Evolutionary conservation across 1,140 invertebrate genomes (phyloP).

Genomic region (Hermatobates lingyangjiaoensis): DNA sequence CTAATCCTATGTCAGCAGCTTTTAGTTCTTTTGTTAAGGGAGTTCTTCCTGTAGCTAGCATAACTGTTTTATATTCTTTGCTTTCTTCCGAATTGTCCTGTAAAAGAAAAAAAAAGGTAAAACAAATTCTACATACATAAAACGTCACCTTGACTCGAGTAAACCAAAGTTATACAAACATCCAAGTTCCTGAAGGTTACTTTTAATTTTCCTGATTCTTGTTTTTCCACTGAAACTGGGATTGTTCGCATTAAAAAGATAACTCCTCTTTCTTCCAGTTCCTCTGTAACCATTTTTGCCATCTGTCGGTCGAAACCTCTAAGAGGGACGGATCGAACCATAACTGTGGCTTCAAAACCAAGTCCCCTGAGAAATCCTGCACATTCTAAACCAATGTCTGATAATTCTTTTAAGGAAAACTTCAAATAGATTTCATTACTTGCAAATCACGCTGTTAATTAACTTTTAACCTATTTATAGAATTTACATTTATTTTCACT

Average conservation of each 20-base stretch:
- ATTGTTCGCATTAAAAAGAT: constrained; percentile 64
- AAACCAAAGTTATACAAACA: not conserved
- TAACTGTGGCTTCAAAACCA: constrained; percentile 73
- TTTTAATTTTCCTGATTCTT: constrained; percentile 40
- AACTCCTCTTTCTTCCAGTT: constrained; percentile 71
- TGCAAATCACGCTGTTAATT: too few species aligned
- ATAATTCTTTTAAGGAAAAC: constrained; percentile 16
- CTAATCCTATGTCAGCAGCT: constrained; percentile 44
- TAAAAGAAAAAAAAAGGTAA: constrained; percentile 1
- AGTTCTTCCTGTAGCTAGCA: constrained; percentile 62
- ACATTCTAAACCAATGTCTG: constrained; percentile 71
- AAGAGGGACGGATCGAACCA: constrained; percentile 81
- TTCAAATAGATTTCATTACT: constrained; percentile 5
- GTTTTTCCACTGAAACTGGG: constrained; percentile 55
- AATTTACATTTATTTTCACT: too few species aligned
- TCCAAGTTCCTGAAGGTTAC: constrained; percentile 38
- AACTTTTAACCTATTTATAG: too few species aligned
- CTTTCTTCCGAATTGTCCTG: constrained; percentile 21
- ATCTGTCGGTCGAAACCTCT: constrained; percentile 96
- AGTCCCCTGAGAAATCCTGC: constrained; percentile 83
- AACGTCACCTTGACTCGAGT: not conserved
- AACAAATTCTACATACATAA: not conserved
- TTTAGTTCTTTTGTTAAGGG: constrained; percentile 49
- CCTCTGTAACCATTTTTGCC: constrained; percentile 59
- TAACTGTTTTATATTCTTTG: constrained; percentile 61